A percentile compares a stretch with the other conserved stretches of the same genome.
phyloP scores from a whole-genome alignment of 2,113 vertebrate genomes.

The Xenopus laevis region DNA sequence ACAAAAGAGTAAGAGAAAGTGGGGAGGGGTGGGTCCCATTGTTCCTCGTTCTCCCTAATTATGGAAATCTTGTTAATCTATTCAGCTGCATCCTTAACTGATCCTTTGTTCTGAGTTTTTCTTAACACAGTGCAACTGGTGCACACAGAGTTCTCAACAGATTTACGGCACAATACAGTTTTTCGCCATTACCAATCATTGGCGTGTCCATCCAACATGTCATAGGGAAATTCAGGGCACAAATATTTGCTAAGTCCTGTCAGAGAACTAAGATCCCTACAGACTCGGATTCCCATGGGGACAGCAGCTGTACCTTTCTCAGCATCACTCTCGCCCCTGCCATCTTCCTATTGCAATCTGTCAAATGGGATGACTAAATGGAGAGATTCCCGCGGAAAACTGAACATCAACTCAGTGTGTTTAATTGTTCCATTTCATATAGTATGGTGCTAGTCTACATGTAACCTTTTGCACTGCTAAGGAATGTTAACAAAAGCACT shows the following conservation, averaged over 20 bases:
- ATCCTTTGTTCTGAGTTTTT: conserved; percentile 62
- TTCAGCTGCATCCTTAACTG: conserved; percentile 69
- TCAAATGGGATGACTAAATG: conserved; percentile 27
- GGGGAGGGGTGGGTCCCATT: conserved; percentile 80
- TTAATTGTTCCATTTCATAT: not conserved
- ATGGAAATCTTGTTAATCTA: conserved; percentile 99
- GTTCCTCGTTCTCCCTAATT: conserved; percentile 80
- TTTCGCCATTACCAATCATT: conserved; percentile 26
- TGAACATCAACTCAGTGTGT: not conserved
- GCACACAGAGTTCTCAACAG: conserved; percentile 43
- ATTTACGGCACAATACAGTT: conserved; percentile 36
- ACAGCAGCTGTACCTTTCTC: conserved; percentile 10
- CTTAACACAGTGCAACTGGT: conserved; percentile 50
- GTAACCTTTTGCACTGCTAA: too few relatives aligned
- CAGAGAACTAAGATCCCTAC: not conserved
- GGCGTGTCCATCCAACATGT: not conserved
- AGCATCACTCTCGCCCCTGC: not conserved
- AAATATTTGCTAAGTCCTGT: conserved; percentile 33
- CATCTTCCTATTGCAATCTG: conserved; percentile 22
- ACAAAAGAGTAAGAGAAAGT: conserved; percentile 76
- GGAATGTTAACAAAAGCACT: too few relatives aligned
- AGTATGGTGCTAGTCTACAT: too few relatives aligned
- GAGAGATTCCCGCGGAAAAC: conserved; percentile 14
- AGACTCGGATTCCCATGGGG: not conserved
- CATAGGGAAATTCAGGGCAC: conserved; percentile 24